Conservation (phyloP, 2,113 vertebrate genomes). For the Benitochromis conjunctus region DNA sequence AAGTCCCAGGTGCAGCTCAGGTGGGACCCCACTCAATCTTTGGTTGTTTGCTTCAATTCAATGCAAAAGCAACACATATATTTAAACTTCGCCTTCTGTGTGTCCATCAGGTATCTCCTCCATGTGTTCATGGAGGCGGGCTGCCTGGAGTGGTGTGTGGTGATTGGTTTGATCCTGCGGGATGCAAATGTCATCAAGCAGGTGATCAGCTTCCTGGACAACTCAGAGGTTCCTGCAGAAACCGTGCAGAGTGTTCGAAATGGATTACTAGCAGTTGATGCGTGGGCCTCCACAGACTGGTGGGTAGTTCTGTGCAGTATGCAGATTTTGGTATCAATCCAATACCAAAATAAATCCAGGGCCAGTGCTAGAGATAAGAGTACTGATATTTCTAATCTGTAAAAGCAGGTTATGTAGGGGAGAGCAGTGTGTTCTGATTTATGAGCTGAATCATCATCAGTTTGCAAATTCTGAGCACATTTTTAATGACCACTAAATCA, state of each 20-base stretch:
- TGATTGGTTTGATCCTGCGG: slow-evolving; percentile 91
- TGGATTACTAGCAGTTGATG: slow-evolving; percentile 84
- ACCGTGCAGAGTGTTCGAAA: slow-evolving; percentile 83
- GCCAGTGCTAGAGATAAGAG: background rate
- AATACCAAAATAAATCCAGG: too few species aligned
- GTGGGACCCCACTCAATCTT: slow-evolving; percentile 64
- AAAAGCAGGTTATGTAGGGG: background rate
- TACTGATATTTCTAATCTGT: background rate
- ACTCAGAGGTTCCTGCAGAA: slow-evolving; percentile 84
- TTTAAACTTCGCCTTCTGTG: background rate
- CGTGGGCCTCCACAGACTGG: slow-evolving; percentile 92
- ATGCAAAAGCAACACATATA: background rate
- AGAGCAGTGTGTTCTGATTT: background rate
- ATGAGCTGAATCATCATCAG: background rate
- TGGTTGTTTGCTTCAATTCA: background rate
- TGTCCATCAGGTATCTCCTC: slow-evolving; percentile 83
- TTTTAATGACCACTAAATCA: background rate
- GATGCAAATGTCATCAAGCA: slow-evolving; percentile 87
- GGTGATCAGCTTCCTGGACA: slow-evolving; percentile 84
- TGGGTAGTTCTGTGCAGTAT: slow-evolving; percentile 53
- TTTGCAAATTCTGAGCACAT: background rate
- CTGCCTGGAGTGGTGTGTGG: slow-evolving; percentile 93
- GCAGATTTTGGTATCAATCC: too few species aligned
- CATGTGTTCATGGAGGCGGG: slow-evolving; percentile 97
- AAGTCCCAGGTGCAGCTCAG: slow-evolving; percentile 95